Conservation (phyloP, 2,797 vertebrate genomes). For the Spinus pinus region DNA sequence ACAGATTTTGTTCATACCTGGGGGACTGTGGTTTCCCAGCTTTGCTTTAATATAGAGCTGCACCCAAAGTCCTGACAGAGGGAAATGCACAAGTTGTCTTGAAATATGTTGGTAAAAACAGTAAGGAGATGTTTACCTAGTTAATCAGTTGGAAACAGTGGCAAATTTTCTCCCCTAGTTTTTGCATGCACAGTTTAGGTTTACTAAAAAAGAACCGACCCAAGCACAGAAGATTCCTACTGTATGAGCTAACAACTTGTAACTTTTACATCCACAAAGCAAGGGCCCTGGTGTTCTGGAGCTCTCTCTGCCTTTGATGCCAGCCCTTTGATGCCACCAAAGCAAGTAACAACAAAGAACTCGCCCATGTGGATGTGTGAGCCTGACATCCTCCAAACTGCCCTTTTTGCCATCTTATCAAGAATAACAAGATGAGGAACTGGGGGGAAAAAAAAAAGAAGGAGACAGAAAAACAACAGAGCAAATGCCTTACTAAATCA, state of each 20-base stretch:
- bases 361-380: background rate
- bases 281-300: background rate
- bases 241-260: background rate
- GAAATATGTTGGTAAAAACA: background rate
- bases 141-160: background rate
- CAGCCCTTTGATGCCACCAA: background rate
- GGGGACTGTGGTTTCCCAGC: background rate
- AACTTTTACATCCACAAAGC: background rate
- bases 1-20: constrained; percentile 6
- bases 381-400: background rate
- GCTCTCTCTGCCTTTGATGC: background rate
- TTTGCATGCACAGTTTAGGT: background rate
- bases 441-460: background rate
- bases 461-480: background rate
- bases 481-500: background rate
- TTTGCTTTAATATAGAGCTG: background rate
- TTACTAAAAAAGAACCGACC: background rate
- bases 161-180: background rate
- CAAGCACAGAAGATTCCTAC: background rate
- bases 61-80: background rate
- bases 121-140: background rate
- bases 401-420: background rate
- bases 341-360: background rate
- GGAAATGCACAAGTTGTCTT: background rate
- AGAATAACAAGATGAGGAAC: background rate